These are phyloP conservation scores for Thaleichthys pacificus DNA, from an alignment of 2,797 vertebrate genomes.

Conservation along the genomic window DNA sequence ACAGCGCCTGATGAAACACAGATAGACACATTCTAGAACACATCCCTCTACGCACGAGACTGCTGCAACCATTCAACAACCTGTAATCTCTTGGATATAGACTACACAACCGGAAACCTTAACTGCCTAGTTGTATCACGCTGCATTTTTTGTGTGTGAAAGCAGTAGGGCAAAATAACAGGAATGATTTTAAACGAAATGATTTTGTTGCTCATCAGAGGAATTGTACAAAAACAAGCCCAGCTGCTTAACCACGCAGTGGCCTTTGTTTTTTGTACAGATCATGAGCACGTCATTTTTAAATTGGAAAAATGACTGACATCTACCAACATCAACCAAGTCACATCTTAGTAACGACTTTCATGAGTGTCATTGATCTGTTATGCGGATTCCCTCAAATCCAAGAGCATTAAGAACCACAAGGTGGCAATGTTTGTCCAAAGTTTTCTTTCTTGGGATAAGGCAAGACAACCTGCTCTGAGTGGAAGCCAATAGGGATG, in stretches of 20 bases:
- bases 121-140: neutral
- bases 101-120: neutral
- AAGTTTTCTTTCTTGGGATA: conserved; percentile 74
- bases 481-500: conserved; percentile 31
- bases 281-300: neutral
- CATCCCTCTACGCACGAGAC: too few relatives aligned
- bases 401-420: conserved; percentile 73
- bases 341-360: conserved; percentile 64
- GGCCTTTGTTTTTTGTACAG: neutral
- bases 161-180: neutral
- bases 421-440: conserved; percentile 97
- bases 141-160: neutral
- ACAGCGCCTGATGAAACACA: neutral
- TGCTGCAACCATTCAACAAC: neutral
- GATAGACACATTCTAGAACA: neutral
- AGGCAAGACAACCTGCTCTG: conserved; percentile 70
- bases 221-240: neutral
- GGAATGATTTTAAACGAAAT: neutral
- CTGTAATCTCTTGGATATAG: neutral
- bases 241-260: neutral
- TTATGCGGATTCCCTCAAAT: conserved; percentile 40
- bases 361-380: conserved; percentile 51
- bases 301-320: conserved; percentile 30
- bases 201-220: neutral
- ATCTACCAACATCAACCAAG: conserved; percentile 52